A percentile compares a stretch with the other conserved stretches of the same genome.
phyloP scores from a whole-genome alignment of 2,113 vertebrate genomes.

The Coptodon rendalli region DNA sequence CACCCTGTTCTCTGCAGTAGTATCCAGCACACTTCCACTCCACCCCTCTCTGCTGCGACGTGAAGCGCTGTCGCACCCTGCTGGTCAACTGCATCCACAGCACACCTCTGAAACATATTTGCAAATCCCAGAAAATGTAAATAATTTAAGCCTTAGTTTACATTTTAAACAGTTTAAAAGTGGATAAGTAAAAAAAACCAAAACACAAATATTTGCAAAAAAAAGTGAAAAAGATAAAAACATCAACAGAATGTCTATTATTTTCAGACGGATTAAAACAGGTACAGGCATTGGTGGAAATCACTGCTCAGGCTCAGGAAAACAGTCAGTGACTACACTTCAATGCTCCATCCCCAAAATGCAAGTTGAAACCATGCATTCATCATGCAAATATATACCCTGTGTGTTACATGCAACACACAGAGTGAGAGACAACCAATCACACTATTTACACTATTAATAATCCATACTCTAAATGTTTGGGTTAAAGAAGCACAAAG shows the following conservation, averaged over 20 bases:
- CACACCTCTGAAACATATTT: constrained; percentile 63
- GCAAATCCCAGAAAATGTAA: neutral
- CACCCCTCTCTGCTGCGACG: constrained; percentile 71
- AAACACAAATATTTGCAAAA: neutral
- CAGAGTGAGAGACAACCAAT: neutral
- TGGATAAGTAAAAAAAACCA: neutral
- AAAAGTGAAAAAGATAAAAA: neutral
- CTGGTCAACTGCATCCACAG: constrained; percentile 65
- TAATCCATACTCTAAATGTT: neutral
- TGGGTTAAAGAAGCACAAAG: neutral
- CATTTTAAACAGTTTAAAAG: neutral
- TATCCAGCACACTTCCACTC: constrained; percentile 72
- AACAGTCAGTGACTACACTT: neutral
- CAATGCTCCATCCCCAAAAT: neutral
- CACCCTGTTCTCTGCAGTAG: constrained; percentile 69
- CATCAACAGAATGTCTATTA: neutral
- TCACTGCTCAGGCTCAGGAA: neutral
- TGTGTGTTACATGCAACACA: neutral
- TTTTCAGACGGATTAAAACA: neutral
- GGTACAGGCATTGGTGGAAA: neutral
- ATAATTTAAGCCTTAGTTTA: neutral
- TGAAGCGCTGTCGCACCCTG: constrained; percentile 74
- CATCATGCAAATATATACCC: neutral
- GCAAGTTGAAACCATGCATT: neutral
- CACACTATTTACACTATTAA: neutral